Evolutionary conservation across 2,888 invertebrate species (phyloP).

Genomic region (Carterocephalus palaemon): DNA sequence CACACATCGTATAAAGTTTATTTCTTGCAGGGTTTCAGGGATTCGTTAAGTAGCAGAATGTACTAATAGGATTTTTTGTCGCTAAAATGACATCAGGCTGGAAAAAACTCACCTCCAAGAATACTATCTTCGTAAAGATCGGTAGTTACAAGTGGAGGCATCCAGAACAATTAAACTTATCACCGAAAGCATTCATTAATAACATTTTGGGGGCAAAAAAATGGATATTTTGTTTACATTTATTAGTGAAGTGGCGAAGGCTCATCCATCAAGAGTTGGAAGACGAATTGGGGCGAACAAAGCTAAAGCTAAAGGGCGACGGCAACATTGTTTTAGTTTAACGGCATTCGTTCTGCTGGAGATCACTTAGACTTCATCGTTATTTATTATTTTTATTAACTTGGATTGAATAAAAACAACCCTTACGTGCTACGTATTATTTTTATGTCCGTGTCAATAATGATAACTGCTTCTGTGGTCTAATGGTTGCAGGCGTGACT

Average conservation of each 20-base stretch:
- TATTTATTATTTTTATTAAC: too few species aligned
- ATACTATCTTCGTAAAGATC: conserved; percentile 51
- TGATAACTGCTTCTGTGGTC: too few species aligned
- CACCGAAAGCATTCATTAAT: conserved; percentile 63
- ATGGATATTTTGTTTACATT: conserved; percentile 74
- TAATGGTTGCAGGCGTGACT: too few species aligned
- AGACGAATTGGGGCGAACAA: conserved; percentile 59
- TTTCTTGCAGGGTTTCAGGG: not conserved
- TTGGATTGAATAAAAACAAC: too few species aligned
- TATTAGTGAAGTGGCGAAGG: conserved; percentile 68
- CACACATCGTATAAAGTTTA: not conserved
- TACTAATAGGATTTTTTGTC: conserved; percentile 38
- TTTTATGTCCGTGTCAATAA: too few species aligned
- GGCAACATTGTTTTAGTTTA: conserved; percentile 41
- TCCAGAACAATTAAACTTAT: conserved; percentile 69
- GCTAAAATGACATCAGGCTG: conserved; percentile 46
- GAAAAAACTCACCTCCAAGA: conserved; percentile 42
- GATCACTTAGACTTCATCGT: too few species aligned
- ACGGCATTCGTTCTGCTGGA: conserved; percentile 38
- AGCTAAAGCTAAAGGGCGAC: conserved; percentile 37
- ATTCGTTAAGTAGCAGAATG: conserved; percentile 11
- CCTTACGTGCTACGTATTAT: too few species aligned
- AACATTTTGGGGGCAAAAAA: conserved; percentile 60
- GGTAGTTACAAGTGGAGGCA: conserved; percentile 46
- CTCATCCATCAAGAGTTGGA: conserved; percentile 67